Base-by-base conservation (phyloP, 2,797 vertebrate species). In the Ctenopoma kingsleyae region DNA sequence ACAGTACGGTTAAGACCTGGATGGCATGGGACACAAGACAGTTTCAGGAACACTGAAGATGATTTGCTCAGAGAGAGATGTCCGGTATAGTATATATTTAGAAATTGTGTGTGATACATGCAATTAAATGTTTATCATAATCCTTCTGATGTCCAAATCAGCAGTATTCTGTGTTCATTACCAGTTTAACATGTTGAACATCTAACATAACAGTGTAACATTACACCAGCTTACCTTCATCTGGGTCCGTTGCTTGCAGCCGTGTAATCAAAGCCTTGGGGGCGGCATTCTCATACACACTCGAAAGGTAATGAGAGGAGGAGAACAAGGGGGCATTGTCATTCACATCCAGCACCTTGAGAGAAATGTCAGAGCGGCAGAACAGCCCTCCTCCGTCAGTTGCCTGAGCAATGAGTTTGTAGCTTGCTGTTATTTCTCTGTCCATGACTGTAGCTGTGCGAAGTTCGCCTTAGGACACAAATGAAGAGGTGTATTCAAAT, bases 281-380 rank as follows among this genome's bases (percentile, higher is more conserved):
- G 50, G 95, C 94, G 0, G 97, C 96, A 77, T 96, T 98, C 87
- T 99, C 98, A 76, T 94, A 99, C 3, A 98, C 97, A 1, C 95
- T 97, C 35, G 97, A 92, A 75, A 96, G 87, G 72, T 96, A 97
- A 22, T 93, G 92, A 61, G 95, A 93, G 27, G 95, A 93, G 53
- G 96, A 94, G 86, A 99, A 99, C 2, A 94, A 94, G 0, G 98
- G 98, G 3, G 95, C 92, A 23, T 99, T 99, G 90, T 99, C 98
- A 73, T 99, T 99, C 74, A 98, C 95, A 22, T 99, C 98, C 89
- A 97, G 93, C 76, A 99, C 79, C 13, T 85, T 95, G 56, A 99
- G 92, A 82, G 95, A 92, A 79, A 99, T 69, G 56, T 91, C 89
- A n/a, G 96, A 93, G 64, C 97, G 94, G 87, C 98, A 99, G 93